phyloP scores from a whole-genome alignment of 1,140 invertebrate genomes.

The Anastatus disparis region DNA sequence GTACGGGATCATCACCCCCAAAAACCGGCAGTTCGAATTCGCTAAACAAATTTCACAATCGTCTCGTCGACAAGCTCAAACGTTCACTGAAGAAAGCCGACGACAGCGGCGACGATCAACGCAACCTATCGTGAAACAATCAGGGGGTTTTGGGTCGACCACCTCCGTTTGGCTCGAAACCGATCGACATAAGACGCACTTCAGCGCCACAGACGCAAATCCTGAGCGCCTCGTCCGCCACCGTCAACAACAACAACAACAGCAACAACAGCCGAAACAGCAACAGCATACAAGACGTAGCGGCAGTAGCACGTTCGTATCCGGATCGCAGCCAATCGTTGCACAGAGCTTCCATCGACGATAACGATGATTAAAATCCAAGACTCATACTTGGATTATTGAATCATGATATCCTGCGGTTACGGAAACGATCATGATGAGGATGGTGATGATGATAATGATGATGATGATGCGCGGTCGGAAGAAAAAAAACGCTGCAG shows the following conservation, averaged over 20 bases:
- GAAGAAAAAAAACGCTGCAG: conserved; percentile 5
- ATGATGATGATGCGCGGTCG: conserved; percentile 1
- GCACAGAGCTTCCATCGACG: background rate
- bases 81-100: conserved; percentile 76
- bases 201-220: conserved; percentile 53
- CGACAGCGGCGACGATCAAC: conserved; percentile 69
- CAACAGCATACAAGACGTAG: conserved; percentile 14
- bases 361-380: background rate
- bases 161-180: conserved; percentile 60
- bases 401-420: too few relatives aligned
- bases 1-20: conserved; percentile 71
- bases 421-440: background rate
- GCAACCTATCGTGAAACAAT: conserved; percentile 65
- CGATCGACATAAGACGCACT: conserved; percentile 61
- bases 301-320: conserved; percentile 48
- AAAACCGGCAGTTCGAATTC: conserved; percentile 71
- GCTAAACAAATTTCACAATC: conserved; percentile 85
- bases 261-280: background rate
- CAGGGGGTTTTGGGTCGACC: conserved; percentile 63
- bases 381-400: background rate
- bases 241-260: conserved; percentile 10
- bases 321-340: conserved; percentile 42
- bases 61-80: conserved; percentile 85
- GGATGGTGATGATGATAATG: conserved; percentile 1
- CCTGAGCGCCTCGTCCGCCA: conserved; percentile 9